phyloP scores from a whole-genome alignment of 2,113 vertebrate species.

The Ammodytes dubius region DNA sequence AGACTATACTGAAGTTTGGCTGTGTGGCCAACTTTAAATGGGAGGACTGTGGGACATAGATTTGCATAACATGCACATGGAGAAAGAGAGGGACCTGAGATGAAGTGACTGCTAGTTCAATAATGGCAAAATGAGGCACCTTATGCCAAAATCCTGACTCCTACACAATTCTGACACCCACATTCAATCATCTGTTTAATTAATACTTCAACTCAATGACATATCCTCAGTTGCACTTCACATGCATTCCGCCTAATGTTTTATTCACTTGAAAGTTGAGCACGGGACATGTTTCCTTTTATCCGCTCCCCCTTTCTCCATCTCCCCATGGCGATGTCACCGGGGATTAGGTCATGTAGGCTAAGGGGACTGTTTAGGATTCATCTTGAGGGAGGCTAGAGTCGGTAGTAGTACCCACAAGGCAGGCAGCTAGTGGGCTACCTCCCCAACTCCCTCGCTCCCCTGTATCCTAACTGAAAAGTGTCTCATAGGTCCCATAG shows the following conservation, averaged over 20 bases:
- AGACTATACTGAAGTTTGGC: slow-evolving; percentile 54
- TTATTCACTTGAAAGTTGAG: slow-evolving; percentile 79
- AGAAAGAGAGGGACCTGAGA: slow-evolving; percentile 39
- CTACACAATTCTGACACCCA: background rate
- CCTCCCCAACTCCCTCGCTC: slow-evolving; percentile 43
- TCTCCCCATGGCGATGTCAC: slow-evolving; percentile 76
- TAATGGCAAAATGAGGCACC: slow-evolving; percentile 61
- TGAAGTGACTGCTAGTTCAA: slow-evolving; percentile 46
- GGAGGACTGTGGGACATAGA: slow-evolving; percentile 65
- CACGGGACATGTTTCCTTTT: slow-evolving; percentile 67
- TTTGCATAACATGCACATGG: slow-evolving; percentile 70
- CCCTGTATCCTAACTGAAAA: slow-evolving; percentile 38
- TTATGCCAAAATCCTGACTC: background rate
- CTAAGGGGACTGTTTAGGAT: slow-evolving; percentile 75
- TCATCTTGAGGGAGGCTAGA: slow-evolving; percentile 68
- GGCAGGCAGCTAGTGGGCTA: slow-evolving; percentile 59
- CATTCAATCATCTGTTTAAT: slow-evolving; percentile 68
- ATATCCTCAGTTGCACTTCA: slow-evolving; percentile 72
- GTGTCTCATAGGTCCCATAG: slow-evolving; percentile 28
- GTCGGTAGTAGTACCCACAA: slow-evolving; percentile 62
- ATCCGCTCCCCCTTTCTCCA: slow-evolving; percentile 49
- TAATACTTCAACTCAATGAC: slow-evolving; percentile 56
- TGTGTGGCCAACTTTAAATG: slow-evolving; percentile 64
- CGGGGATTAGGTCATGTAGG: slow-evolving; percentile 76
- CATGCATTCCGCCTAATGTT: slow-evolving; percentile 76